Percentiles rank a stretch among this genome's conserved stretches.
These are phyloP conservation scores for Embidobia sp. DNA, from an alignment of 2,888 invertebrate species.

Conservation along the genomic window DNA sequence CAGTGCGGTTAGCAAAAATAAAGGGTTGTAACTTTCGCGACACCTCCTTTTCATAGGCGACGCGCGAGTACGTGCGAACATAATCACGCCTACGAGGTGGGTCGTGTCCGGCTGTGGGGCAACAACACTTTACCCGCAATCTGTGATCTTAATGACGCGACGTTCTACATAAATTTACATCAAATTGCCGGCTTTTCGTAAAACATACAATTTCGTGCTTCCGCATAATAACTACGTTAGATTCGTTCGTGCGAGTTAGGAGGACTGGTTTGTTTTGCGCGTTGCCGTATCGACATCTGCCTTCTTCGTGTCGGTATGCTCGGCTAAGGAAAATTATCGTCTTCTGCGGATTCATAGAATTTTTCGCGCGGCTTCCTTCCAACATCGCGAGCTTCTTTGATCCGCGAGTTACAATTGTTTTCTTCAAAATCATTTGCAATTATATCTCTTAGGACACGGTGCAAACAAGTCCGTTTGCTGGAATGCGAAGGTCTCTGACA, in stretches of 20 bases:
- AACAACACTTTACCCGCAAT: conserved; percentile 69
- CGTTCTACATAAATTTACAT: conserved; percentile 79
- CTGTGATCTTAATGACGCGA: conserved; percentile 78
- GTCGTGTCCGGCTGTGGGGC: conserved; percentile 57
- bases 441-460: no score
- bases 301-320: conserved; percentile 5
- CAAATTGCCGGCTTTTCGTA: conserved; percentile 78
- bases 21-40: conserved; percentile 29
- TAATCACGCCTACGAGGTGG: conserved; percentile 55
- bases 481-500: no score
- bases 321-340: conserved; percentile 11
- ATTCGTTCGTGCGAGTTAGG: conserved; percentile 52
- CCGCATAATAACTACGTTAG: conserved; percentile 70
- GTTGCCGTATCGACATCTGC: conserved; percentile 16
- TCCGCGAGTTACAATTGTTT: no score
- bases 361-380: background rate
- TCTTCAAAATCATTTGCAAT: no score
- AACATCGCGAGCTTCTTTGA: no score
- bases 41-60: conserved; percentile 42
- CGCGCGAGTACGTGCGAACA: conserved; percentile 40
- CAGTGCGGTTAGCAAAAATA: background rate
- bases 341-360: background rate
- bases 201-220: conserved; percentile 75
- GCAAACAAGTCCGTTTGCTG: no score
- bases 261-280: conserved; percentile 66